These are phyloP conservation scores for Acridotheres tristis DNA, from an alignment of 2,797 vertebrate species.

Conservation along the genomic window DNA sequence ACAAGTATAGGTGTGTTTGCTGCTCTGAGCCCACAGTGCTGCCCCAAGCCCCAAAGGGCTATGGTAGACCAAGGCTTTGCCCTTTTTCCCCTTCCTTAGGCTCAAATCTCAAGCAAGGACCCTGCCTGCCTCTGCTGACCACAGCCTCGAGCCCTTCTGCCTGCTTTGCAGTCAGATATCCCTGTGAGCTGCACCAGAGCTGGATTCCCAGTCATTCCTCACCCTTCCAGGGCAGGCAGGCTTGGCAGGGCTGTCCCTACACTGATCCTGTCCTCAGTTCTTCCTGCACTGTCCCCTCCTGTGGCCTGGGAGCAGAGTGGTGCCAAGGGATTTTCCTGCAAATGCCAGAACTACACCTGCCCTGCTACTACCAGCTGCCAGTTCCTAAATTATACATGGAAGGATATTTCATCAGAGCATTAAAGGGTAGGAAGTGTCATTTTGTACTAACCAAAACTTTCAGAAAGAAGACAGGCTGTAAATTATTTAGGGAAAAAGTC, in stretches of 20 bases:
- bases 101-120: not conserved
- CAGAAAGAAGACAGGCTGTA: constrained; percentile 57
- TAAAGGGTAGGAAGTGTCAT: constrained; percentile 63
- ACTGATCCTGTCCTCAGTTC: not conserved
- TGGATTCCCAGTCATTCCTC: not conserved
- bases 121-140: not conserved
- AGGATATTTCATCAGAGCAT: constrained; percentile 67
- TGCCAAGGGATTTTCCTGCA: constrained; percentile 21
- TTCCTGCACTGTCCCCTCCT: not conserved
- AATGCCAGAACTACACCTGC: constrained; percentile 5
- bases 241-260: not conserved
- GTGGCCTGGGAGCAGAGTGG: not conserved
- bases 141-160: not conserved
- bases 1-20: not conserved
- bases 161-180: not conserved
- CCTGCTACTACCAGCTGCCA: constrained; percentile 61
- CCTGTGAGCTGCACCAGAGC: not conserved
- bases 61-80: not conserved
- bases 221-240: not conserved
- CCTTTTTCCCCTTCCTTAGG: not conserved
- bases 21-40: not conserved
- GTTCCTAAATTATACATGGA: constrained; percentile 59
- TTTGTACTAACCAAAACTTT: constrained; percentile 58
- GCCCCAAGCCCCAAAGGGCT: not conserved
- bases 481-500: constrained; percentile 73